A percentile compares a stretch with the other conserved stretches of the same genome.
phyloP scores from a whole-genome alignment of 2,888 invertebrate species.

The Ophioninae sp. region DNA sequence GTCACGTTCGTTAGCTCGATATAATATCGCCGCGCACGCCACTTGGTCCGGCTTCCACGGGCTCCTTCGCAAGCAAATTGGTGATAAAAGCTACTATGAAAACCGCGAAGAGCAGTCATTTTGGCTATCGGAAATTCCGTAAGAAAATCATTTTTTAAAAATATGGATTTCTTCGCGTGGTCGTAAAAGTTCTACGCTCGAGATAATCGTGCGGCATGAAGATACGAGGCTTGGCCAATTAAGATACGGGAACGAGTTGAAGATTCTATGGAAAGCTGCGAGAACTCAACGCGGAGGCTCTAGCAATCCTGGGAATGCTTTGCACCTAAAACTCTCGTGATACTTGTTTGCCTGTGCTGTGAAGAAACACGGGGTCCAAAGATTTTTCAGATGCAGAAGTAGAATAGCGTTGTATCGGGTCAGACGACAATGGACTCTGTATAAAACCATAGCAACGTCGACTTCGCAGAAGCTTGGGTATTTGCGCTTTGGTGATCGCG shows the following conservation, averaged over 20 bases:
- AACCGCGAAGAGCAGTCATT: slow-evolving; percentile 45
- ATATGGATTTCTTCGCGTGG: not conserved
- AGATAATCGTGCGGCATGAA: slow-evolving; percentile 7
- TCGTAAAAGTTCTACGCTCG: not conserved
- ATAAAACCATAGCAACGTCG: not conserved
- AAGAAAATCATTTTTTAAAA: not conserved
- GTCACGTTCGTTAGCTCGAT: slow-evolving; percentile 72
- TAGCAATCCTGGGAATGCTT: not conserved
- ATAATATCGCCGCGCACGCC: slow-evolving; percentile 72
- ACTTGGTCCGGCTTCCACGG: slow-evolving; percentile 49
- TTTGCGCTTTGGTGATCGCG: slow-evolving; percentile 4
- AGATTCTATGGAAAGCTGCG: not conserved
- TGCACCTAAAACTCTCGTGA: not conserved
- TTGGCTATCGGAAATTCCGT: slow-evolving; percentile 20
- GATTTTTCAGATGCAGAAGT: slow-evolving; percentile 17
- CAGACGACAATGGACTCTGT: slow-evolving; percentile 21
- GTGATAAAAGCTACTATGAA: slow-evolving; percentile 44
- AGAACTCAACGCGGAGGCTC: not conserved
- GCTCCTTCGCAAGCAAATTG: slow-evolving; percentile 53
- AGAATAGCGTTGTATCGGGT: slow-evolving; percentile 8
- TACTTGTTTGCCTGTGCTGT: not conserved
- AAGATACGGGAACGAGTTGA: not conserved
- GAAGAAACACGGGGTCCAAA: not conserved
- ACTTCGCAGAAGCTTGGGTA: not conserved
- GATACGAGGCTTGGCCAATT: slow-evolving; percentile 9